These are phyloP conservation scores for Anableps anableps DNA, from an alignment of 2,797 vertebrate genomes.

Conservation along the genomic window DNA sequence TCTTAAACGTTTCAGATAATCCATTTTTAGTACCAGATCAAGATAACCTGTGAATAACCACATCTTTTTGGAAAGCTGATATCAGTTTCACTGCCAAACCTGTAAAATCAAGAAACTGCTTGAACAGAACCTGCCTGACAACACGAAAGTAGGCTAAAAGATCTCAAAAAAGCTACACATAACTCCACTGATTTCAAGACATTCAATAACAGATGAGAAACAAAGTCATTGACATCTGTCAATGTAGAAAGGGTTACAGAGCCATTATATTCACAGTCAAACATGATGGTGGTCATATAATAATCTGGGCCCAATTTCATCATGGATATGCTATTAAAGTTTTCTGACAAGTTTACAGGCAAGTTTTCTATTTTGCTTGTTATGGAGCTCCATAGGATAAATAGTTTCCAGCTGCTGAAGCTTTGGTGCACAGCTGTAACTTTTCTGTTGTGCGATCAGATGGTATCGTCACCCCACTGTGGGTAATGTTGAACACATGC, in stretches of 20 bases:
- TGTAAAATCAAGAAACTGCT: background rate
- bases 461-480: background rate
- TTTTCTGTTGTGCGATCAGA: background rate
- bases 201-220: background rate
- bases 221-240: too few species aligned
- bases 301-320: too few species aligned
- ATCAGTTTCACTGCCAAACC: background rate
- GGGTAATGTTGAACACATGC: background rate
- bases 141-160: background rate
- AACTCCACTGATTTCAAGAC: background rate
- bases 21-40: background rate
- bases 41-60: background rate
- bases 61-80: background rate
- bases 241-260: too few species aligned
- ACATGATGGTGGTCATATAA: too few species aligned
- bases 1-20: background rate
- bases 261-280: too few species aligned
- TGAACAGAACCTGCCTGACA: background rate
- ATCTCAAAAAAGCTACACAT: background rate
- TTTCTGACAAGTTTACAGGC: background rate
- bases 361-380: background rate
- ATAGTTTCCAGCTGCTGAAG: slow-evolving; percentile 3
- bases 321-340: background rate
- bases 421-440: background rate
- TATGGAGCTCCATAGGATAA: too few species aligned